Evolutionary conservation across 2,888 invertebrate species (phyloP), one percentile per base, ranked within the genome.

Genomic region (Thymelicus lineola): DNA sequence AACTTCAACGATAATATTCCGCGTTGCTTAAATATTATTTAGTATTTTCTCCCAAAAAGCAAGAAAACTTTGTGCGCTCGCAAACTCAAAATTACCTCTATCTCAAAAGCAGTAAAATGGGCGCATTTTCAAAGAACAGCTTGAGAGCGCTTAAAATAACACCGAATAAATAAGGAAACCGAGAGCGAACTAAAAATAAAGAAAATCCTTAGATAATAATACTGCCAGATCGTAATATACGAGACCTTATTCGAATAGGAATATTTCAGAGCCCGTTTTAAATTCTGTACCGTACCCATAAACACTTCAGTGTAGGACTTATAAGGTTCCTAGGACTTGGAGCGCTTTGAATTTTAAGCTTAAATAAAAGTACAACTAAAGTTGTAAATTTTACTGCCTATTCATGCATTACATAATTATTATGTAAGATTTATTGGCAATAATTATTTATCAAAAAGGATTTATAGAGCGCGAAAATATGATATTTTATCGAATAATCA

Each of bases 181-280:
- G 60, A 35, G 48, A 36, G 64, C 12, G 53, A 64, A 42, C 20
- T 55, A 28, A 55, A 61, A 62, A 62, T 42, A 64, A 42, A 55
- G 50, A 53, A 42, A 55, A 9, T n/a, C 55, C 17, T 62, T 62
- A 64, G 64, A 64, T 64, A 64, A 64, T 64, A 64, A 55, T 64
- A 38, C 64, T 64, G 55, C 55, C 55, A 55, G 55, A 64, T 64
- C 17, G 28, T 64, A 55, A 64, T 64, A 42, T 64, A 64, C 55
- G 53, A 20, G 50, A 38, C 53, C 38, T 63, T 36, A 38, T 53
- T 15, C 63, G 38, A 53, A 38, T 38, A 50, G 20, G n/a, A 63
- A 38, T 63, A 61, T 45, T 63, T 53, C 38, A 38, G 35, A 53
- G n/a, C 38, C 2, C 35, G 48, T 62, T 62, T 61, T 45, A 60